Conservation (phyloP, 2,888 invertebrate genomes). For the Pristionchus maxplancki region DNA sequence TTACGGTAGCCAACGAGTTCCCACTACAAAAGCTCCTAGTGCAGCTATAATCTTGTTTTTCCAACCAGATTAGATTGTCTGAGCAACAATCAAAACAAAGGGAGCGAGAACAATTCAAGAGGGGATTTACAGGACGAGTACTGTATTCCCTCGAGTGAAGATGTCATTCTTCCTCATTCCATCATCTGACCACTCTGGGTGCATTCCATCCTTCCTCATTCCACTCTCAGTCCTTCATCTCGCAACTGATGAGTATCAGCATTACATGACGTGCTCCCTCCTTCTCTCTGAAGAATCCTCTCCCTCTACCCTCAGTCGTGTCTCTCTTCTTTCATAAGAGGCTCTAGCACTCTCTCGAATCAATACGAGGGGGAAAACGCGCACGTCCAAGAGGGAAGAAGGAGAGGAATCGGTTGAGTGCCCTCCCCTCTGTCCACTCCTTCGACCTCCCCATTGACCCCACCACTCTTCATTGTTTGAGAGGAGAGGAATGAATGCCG, state of each 20-base stretch:
- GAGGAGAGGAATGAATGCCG: neutral
- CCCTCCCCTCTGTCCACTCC: constrained; percentile 4
- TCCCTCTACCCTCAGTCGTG: constrained; percentile 22
- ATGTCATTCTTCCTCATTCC: neutral
- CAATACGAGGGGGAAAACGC: constrained; percentile 41
- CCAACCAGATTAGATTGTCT: neutral
- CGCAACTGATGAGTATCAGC: constrained; percentile 29
- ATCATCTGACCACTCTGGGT: neutral
- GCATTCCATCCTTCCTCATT: neutral
- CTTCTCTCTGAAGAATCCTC: constrained; percentile 2
- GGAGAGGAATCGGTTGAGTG: constrained; percentile 29
- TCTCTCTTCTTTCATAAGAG: constrained; percentile 44
- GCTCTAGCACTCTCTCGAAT: constrained; percentile 49
- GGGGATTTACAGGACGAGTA: neutral
- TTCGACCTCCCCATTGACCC: neutral
- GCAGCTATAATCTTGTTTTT: neutral
- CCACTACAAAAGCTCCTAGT: neutral
- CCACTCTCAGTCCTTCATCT: neutral
- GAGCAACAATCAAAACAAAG: neutral
- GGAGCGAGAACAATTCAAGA: neutral
- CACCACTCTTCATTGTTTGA: neutral
- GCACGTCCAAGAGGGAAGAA: constrained; percentile 32
- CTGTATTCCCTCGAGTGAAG: neutral
- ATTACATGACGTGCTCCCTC: neutral
- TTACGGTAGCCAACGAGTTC: neutral